These are phyloP conservation scores for Phthorimaea operculella DNA, from an alignment of 1,140 invertebrate genomes.

Conservation along the genomic window DNA sequence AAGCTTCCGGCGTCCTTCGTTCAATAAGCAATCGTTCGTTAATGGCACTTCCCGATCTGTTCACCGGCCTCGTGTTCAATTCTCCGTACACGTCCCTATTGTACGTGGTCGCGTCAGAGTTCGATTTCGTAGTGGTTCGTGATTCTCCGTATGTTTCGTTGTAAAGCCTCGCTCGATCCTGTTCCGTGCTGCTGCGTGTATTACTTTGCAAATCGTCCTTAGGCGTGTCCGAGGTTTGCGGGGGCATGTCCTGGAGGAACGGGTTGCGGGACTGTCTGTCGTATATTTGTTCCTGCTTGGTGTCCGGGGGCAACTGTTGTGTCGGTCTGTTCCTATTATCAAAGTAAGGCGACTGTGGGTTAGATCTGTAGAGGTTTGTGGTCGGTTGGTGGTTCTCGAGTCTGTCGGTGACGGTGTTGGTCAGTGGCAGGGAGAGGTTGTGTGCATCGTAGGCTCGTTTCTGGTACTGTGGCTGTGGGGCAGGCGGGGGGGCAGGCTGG, in stretches of 20 bases:
- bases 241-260: slow-evolving; percentile 44
- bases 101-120: slow-evolving; percentile 28
- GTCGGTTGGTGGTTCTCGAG: slow-evolving; percentile 49
- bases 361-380: slow-evolving; percentile 38
- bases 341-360: slow-evolving; percentile 58
- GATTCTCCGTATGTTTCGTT: slow-evolving; percentile 38
- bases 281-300: slow-evolving; percentile 38
- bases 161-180: slow-evolving; percentile 23
- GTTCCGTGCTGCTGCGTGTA: slow-evolving; percentile 14
- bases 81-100: slow-evolving; percentile 51
- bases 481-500: slow-evolving; percentile 19
- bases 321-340: slow-evolving; percentile 58
- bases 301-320: slow-evolving; percentile 38
- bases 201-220: slow-evolving; percentile 25
- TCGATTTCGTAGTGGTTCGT: slow-evolving; percentile 27
- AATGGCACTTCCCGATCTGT: slow-evolving; percentile 27
- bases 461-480: slow-evolving; percentile 29
- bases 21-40: slow-evolving; percentile 67
- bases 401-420: slow-evolving; percentile 51
- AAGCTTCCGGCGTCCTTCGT: slow-evolving; percentile 83
- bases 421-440: slow-evolving; percentile 55
- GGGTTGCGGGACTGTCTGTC: slow-evolving; percentile 46
- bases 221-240: slow-evolving; percentile 22
- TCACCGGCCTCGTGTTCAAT: slow-evolving; percentile 27
- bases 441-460: slow-evolving; percentile 59